These are phyloP conservation scores for Pseudococcus jackbeardsleyi DNA, from an alignment of 2,888 invertebrate species.

Conservation along the genomic window DNA sequence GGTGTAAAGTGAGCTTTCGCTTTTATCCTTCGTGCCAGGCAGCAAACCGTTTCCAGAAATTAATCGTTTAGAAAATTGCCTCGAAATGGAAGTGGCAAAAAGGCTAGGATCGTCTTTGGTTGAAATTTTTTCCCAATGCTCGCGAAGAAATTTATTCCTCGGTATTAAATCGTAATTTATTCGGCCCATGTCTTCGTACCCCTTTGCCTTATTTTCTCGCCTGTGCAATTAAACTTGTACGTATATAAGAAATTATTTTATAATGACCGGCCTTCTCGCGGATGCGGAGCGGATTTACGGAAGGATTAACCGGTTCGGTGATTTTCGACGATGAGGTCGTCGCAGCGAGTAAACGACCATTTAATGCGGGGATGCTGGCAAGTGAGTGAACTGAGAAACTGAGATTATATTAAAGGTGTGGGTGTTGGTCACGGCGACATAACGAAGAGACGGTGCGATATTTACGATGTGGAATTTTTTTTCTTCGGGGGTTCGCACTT, in stretches of 20 bases:
- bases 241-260: not conserved
- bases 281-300: not conserved
- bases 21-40: not conserved
- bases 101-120: not conserved
- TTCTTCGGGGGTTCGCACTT: not conserved
- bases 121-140: not conserved
- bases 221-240: not conserved
- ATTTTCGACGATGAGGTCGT: not conserved
- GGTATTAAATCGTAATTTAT: constrained; percentile 29
- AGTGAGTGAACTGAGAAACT: not conserved
- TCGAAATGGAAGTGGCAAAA: not conserved
- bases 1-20: not conserved
- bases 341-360: not conserved
- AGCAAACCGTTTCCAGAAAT: not conserved
- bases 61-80: constrained; percentile 40
- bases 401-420: not conserved
- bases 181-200: not conserved
- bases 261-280: not conserved
- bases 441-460: not conserved
- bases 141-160: not conserved
- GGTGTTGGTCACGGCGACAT: not conserved
- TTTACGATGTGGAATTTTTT: not conserved
- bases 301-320: constrained; percentile 7
- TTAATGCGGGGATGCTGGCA: not conserved
- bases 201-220: not conserved